Evolutionary conservation across 2,888 invertebrate genomes (phyloP), one percentile per base, ranked within the genome.

Genomic region (Ametastegia equiseti): DNA sequence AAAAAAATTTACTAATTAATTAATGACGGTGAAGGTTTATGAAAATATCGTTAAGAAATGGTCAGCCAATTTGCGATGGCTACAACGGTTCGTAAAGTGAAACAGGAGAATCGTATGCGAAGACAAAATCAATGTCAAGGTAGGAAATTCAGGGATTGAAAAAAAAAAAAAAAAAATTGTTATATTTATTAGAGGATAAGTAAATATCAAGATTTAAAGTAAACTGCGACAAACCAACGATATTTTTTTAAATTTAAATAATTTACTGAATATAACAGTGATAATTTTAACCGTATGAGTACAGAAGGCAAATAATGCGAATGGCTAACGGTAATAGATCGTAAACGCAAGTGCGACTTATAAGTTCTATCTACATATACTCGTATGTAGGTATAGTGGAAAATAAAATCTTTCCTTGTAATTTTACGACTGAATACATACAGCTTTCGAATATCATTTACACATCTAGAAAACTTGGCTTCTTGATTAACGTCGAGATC

Each of bases 21-120:
- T 67, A 67, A 71, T 71, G 47, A 27, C 27, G 47, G 71, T 45
- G 27, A 47, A 75, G 39, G 30, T 80, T 60, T 36, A 73, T 80
- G 80, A 80, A 60, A 80, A 80, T 30, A 80, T 69, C 73, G 83
- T 82, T 83, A 82, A 86, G 87, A 90, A 81, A 90, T 90, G 90
- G 90, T 90, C 86, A 90, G 90, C 92, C 93, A 94, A 92, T 93
- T 94, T 94, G 94, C 94, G 91, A 95, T 95, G 95, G 95, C 93
- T 87, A 92, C 92, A 82, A 95, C 95, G 86, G 95, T 96, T 87
- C 94, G 95, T 88, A 95, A 95, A 93, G 94, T 96, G 86, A 96
- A 95, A 92, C 94, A 95, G 89, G 94, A 94, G 88, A 95, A 94
- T 92, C 92, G 92, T 84, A 89, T 93, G 81, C 90, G 93, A 83